Conservation (phyloP, 2,113 vertebrate species). For the Cettia cetti region DNA sequence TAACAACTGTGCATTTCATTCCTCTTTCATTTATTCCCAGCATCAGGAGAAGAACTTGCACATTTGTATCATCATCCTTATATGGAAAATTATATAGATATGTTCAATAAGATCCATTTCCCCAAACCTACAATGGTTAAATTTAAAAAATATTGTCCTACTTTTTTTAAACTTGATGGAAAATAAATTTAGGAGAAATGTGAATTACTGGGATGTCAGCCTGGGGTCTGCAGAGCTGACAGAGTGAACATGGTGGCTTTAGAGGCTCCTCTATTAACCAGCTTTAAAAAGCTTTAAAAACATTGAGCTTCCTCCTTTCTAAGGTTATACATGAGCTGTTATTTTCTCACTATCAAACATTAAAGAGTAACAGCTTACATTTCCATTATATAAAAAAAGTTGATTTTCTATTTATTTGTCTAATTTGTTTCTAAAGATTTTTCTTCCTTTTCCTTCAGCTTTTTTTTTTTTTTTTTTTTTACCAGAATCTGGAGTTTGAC, state of each 20-base stretch:
- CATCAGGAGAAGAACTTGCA: background rate
- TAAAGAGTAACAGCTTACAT: background rate
- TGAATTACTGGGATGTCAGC: background rate
- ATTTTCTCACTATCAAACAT: background rate
- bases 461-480: no score
- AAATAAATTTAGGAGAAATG: background rate
- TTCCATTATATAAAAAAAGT: background rate
- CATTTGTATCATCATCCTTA: background rate
- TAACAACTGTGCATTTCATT: background rate
- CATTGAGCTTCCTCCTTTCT: background rate
- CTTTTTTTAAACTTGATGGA: background rate
- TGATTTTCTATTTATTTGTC: background rate
- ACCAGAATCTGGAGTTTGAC: background rate
- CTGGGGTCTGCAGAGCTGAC: background rate
- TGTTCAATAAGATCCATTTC: background rate
- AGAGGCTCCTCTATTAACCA: background rate
- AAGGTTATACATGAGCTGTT: background rate
- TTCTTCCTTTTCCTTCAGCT: background rate
- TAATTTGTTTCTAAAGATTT: background rate
- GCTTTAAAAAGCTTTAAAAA: background rate
- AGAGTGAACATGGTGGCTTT: background rate
- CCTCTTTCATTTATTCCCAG: background rate
- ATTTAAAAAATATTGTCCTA: background rate
- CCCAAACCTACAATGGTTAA: rapidly evolving
- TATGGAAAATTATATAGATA: background rate